phyloP scores from a whole-genome alignment of 2,888 invertebrate genomes.

The Tanaodytes sp. region DNA sequence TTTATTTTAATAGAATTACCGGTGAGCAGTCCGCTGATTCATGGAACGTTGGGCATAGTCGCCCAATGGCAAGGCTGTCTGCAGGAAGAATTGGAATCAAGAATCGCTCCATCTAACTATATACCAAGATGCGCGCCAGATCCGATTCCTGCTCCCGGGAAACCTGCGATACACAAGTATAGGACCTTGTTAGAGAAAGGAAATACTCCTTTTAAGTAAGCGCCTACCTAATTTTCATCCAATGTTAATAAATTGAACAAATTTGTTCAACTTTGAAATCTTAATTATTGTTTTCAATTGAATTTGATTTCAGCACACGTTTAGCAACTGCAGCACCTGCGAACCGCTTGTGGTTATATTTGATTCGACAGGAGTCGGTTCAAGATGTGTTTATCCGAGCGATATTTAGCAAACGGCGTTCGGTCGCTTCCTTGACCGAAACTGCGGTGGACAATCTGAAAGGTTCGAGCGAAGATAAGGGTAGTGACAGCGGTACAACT shows the following conservation, averaged over 20 bases:
- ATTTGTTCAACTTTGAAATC: no score
- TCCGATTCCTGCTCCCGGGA: slow-evolving; percentile 74
- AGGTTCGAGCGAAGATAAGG: slow-evolving; percentile 68
- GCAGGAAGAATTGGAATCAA: slow-evolving; percentile 83
- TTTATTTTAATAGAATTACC: slow-evolving; percentile 82
- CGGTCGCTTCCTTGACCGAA: slow-evolving; percentile 75
- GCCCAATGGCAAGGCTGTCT: slow-evolving; percentile 91
- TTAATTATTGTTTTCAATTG: no score
- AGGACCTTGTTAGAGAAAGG: slow-evolving; percentile 91
- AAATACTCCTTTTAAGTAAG: slow-evolving; percentile 93
- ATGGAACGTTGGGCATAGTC: slow-evolving; percentile 88
- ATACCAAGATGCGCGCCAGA: slow-evolving; percentile 93
- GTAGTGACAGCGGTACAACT: slow-evolving; percentile 70
- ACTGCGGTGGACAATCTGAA: slow-evolving; percentile 63
- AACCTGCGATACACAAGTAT: slow-evolving; percentile 94
- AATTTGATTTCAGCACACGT: slow-evolving; percentile 74
- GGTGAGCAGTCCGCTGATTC: slow-evolving; percentile 93
- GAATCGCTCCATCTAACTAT: slow-evolving; percentile 87
- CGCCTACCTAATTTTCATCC: background rate
- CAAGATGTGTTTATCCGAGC: slow-evolving; percentile 96
- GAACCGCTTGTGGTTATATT: slow-evolving; percentile 91
- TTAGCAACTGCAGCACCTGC: slow-evolving; percentile 83
- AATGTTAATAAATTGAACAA: no score
- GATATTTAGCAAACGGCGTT: slow-evolving; percentile 88
- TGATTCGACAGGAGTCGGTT: slow-evolving; percentile 92